Evolutionary conservation across 2,113 vertebrate genomes (phyloP).

Genomic region (Ceuthmochares aereus): DNA sequence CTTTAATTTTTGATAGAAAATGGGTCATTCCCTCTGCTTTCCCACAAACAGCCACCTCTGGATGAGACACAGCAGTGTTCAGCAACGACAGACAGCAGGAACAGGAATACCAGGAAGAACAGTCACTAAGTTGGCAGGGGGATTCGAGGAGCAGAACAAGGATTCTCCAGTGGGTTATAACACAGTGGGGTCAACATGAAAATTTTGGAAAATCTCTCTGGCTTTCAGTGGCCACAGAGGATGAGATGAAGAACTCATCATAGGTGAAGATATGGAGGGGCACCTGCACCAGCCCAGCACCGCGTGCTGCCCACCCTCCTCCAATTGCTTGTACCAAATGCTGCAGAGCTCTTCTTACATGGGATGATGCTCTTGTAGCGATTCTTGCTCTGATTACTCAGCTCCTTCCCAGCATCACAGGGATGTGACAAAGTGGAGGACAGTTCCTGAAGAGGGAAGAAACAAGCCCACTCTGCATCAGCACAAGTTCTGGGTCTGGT

Average conservation of each 20-base stretch:
- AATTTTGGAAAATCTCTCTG: background rate
- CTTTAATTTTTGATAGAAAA: background rate
- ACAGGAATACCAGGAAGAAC: background rate
- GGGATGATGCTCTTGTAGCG: slow-evolving; percentile 65
- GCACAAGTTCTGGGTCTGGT: background rate
- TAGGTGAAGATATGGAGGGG: background rate
- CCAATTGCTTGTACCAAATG: background rate
- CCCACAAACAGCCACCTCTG: background rate
- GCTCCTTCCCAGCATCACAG: slow-evolving; percentile 21
- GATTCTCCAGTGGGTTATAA: background rate
- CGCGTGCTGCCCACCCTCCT: background rate
- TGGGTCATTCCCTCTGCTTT: background rate
- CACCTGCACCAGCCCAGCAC: background rate
- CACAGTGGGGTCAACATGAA: background rate
- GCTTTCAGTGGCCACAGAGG: background rate
- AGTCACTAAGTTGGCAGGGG: background rate
- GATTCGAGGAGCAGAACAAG: background rate
- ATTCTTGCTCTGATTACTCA: slow-evolving; percentile 54
- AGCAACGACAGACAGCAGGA: background rate
- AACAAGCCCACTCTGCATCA: background rate
- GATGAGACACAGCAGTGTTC: background rate
- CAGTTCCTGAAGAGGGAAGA: slow-evolving; percentile 39
- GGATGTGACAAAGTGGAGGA: slow-evolving; percentile 26
- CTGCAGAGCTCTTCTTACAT: slow-evolving; percentile 32
- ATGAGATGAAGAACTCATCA: background rate